Evolutionary conservation across 2,113 vertebrate species (phyloP).

Genomic region (Lagopus muta): DNA sequence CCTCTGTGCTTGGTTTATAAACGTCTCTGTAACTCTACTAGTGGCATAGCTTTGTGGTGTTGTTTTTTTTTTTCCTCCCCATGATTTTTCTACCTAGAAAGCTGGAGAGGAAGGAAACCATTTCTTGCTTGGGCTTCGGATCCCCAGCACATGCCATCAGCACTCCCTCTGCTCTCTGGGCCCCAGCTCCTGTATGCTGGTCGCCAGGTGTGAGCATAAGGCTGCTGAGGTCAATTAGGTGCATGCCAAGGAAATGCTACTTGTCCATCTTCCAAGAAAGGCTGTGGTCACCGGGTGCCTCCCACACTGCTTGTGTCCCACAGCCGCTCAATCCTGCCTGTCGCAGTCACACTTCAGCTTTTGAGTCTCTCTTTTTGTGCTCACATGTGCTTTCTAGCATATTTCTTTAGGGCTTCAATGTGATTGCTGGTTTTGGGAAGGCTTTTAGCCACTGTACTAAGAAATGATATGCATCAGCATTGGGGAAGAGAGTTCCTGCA

Average conservation of each 20-base stretch:
- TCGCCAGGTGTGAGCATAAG: not conserved
- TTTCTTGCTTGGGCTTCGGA: not conserved
- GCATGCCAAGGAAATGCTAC: not conserved
- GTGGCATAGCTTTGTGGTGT: not conserved
- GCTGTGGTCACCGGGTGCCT: not conserved
- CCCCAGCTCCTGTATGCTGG: not conserved
- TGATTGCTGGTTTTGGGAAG: not conserved
- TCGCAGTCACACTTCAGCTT: not conserved
- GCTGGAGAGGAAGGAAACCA: not conserved
- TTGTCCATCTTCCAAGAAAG: not conserved
- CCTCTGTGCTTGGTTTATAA: not conserved
- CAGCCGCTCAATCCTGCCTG: not conserved
- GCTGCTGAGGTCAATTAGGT: not conserved
- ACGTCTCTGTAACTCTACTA: not conserved
- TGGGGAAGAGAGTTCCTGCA: not conserved
- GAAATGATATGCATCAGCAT: not conserved
- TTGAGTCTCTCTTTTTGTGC: not conserved
- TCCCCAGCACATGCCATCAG: not conserved
- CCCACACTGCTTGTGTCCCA: not conserved
- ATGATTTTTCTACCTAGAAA: not conserved
- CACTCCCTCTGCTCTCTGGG: accelerated
- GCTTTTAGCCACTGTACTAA: not conserved
- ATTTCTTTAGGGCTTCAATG: not conserved
- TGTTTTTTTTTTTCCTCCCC: too few species aligned
- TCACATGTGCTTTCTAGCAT: not conserved